Evolutionary conservation across 1,140 invertebrate genomes (phyloP).

Genomic region (Stegodyphus mimosarum): DNA sequence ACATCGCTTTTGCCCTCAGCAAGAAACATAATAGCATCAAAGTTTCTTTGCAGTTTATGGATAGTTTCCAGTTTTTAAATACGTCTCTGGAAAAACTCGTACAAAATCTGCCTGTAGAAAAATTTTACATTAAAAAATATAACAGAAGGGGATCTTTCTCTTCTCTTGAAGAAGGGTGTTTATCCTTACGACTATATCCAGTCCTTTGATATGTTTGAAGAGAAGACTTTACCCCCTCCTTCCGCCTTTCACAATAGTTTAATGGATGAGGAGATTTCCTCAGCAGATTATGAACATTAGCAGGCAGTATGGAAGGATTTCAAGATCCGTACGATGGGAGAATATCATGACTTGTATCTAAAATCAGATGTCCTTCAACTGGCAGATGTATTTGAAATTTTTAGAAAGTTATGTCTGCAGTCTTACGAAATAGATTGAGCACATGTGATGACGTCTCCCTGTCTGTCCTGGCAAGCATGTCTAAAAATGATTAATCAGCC

Average conservation of each 20-base stretch:
- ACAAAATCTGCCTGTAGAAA: background rate
- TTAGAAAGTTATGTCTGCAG: conserved; percentile 55
- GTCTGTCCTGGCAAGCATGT: conserved; percentile 20
- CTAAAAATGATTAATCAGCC: background rate
- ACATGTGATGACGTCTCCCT: background rate
- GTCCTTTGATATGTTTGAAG: conserved; percentile 1
- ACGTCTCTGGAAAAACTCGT: conserved; percentile 20
- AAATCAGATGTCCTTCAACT: conserved; percentile 61
- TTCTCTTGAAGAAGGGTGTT: conserved; percentile 3
- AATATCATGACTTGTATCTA: conserved; percentile 54
- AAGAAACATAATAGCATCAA: background rate
- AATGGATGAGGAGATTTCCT: background rate
- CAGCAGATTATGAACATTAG: conserved; percentile 20
- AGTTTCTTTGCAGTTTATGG: conserved; percentile 4
- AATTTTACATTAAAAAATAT: background rate
- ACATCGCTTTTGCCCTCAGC: background rate
- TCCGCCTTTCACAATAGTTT: conserved; percentile 1
- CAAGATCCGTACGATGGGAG: conserved; percentile 56
- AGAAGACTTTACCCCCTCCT: background rate
- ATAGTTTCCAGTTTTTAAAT: conserved; percentile 1
- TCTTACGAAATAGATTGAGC: background rate
- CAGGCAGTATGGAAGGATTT: conserved; percentile 63
- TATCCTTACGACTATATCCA: conserved; percentile 29
- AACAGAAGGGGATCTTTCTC: background rate
- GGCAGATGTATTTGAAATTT: conserved; percentile 64